These are phyloP conservation scores for Electrophaes corylata DNA, from an alignment of 2,888 invertebrate species.

Conservation along the genomic window DNA sequence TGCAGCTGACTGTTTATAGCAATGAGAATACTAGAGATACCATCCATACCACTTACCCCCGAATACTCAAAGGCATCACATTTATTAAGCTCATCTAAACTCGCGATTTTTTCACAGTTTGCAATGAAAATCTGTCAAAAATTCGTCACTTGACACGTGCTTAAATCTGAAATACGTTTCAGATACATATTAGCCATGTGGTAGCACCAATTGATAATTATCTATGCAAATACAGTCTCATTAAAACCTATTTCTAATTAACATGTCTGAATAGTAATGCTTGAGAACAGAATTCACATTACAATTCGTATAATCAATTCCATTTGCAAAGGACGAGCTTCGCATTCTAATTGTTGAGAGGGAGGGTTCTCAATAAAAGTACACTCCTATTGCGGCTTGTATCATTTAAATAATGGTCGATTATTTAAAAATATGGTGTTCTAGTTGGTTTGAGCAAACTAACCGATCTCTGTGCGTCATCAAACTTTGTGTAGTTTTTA, in stretches of 20 bases:
- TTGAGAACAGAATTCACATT: slow-evolving; percentile 41
- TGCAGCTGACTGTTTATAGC: too few species aligned
- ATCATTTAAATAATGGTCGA: slow-evolving; percentile 12
- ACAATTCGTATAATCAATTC: slow-evolving; percentile 56
- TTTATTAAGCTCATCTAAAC: too few species aligned
- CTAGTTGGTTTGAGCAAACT: background rate
- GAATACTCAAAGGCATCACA: too few species aligned
- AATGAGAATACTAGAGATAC: too few species aligned
- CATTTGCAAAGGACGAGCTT: slow-evolving; percentile 46
- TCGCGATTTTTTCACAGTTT: too few species aligned
- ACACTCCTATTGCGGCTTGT: slow-evolving; percentile 8
- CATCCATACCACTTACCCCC: too few species aligned
- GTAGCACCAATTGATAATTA: slow-evolving; percentile 8
- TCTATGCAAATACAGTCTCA: slow-evolving; percentile 15
- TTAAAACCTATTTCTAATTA: slow-evolving; percentile 30
- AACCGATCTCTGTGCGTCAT: background rate
- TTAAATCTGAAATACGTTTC: background rate
- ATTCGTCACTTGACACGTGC: too few species aligned
- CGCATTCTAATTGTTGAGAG: slow-evolving; percentile 45
- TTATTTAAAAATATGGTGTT: background rate
- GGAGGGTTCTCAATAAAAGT: slow-evolving; percentile 11
- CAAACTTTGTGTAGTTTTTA: background rate
- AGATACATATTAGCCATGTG: slow-evolving; percentile 2
- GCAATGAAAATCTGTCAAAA: too few species aligned
- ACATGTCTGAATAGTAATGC: slow-evolving; percentile 32